Conservation (phyloP, 53 echinoderm and acorn worm genomes). For the Echinometra lucunter region DNA sequence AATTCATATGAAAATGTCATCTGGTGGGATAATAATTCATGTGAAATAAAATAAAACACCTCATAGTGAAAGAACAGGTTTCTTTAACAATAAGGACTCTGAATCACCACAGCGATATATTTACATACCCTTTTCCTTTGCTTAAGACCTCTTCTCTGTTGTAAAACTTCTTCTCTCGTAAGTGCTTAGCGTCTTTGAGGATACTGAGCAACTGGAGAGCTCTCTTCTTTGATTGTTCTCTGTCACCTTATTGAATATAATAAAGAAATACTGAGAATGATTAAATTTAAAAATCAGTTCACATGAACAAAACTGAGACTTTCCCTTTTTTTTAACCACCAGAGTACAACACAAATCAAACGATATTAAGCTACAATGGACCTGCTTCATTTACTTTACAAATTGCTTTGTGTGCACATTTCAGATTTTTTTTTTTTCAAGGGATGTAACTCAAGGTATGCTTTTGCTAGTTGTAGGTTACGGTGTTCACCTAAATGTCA, state of each 20-base stretch:
- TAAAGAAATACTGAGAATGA: too few relatives aligned
- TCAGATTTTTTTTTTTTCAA: too few relatives aligned
- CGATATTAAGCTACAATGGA: too few relatives aligned
- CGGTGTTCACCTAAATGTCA: background rate
- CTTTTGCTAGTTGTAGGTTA: background rate
- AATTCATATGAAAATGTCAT: too few relatives aligned
- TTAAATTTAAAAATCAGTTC: background rate
- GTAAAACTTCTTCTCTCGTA: conserved; percentile 92
- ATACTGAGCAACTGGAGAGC: conserved; percentile 81
- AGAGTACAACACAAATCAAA: too few relatives aligned
- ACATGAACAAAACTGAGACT: background rate
- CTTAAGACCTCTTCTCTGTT: conserved; percentile 87
- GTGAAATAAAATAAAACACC: too few relatives aligned
- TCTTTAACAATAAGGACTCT: too few relatives aligned
- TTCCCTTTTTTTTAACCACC: too few relatives aligned
- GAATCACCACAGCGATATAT: background rate
- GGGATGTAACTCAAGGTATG: background rate
- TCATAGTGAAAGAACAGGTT: too few relatives aligned
- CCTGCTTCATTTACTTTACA: too few relatives aligned
- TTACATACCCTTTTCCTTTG: conserved; percentile 89
- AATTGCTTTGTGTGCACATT: too few relatives aligned
- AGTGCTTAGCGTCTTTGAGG: conserved; percentile 90
- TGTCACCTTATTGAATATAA: conserved; percentile 73
- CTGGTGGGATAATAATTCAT: too few relatives aligned
- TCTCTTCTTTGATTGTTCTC: conserved; percentile 83